phyloP scores from a whole-genome alignment of 2,888 invertebrate species.

The Galerucella calmariensis region DNA sequence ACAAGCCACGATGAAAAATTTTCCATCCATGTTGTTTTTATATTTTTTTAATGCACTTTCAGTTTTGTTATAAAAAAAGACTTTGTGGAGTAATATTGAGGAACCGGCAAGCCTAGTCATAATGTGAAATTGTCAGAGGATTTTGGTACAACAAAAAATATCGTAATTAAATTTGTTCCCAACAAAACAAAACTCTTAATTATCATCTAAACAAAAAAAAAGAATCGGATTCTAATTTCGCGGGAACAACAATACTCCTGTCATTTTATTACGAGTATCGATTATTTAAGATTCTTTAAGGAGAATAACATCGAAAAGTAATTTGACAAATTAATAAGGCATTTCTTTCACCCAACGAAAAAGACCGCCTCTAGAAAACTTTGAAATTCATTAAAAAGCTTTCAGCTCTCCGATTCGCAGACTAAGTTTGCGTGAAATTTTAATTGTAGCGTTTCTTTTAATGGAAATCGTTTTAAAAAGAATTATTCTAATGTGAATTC shows the following conservation, averaged over 20 bases:
- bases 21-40: not conserved
- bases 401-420: slow-evolving; percentile 45
- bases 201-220: not conserved
- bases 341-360: slow-evolving; percentile 37
- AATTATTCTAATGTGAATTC: slow-evolving; percentile 51
- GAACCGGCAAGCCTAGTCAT: not conserved
- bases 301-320: slow-evolving; percentile 33
- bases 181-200: not conserved
- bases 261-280: slow-evolving; percentile 15
- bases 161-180: not conserved
- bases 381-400: slow-evolving; percentile 49
- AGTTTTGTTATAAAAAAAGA: not conserved
- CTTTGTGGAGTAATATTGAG: not conserved
- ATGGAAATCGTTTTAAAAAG: slow-evolving; percentile 53
- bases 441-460: slow-evolving; percentile 50
- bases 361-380: slow-evolving; percentile 40
- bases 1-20: slow-evolving; percentile 12
- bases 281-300: not conserved
- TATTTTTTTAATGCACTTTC: not conserved
- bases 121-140: not conserved
- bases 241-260: not conserved
- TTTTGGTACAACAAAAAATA: not conserved
- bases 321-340: slow-evolving; percentile 44
- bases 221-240: not conserved
- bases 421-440: slow-evolving; percentile 48